A percentile compares a stretch with the other conserved stretches of the same genome.
Conservation (phyloP, 2,888 invertebrate genomes). For the Scaptomyza cyrtandrae region DNA sequence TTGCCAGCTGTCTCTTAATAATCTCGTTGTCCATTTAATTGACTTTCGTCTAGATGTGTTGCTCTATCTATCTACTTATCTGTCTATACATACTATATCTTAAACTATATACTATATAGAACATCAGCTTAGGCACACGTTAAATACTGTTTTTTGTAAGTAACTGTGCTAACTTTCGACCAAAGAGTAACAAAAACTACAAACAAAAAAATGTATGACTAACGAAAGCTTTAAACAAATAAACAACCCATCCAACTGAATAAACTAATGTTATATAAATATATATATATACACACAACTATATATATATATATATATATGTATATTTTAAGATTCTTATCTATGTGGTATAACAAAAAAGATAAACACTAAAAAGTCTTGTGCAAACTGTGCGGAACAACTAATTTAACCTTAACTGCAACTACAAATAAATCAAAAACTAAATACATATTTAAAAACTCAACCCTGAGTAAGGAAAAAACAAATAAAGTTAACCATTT, state of each 20-base stretch:
- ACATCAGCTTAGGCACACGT: not conserved
- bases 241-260: slow-evolving; percentile 69
- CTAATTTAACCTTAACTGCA: slow-evolving; percentile 42
- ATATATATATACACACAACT: slow-evolving; percentile 14
- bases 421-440: slow-evolving; percentile 24
- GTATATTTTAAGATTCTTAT: slow-evolving; percentile 56
- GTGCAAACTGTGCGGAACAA: slow-evolving; percentile 69
- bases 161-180: slow-evolving; percentile 45
- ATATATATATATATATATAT: slow-evolving; percentile 17
- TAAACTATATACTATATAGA: not conserved
- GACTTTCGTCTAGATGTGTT: slow-evolving; percentile 10
- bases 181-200: slow-evolving; percentile 35
- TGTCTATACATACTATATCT: not conserved
- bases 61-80: slow-evolving; percentile 9
- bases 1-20: slow-evolving; percentile 2
- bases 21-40: slow-evolving; percentile 15
- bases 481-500: not conserved
- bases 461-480: not conserved
- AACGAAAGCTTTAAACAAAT: slow-evolving; percentile 72
- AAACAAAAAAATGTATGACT: slow-evolving; percentile 54
- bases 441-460: slow-evolving; percentile 7
- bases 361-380: slow-evolving; percentile 54
- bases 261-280: slow-evolving; percentile 26
- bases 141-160: slow-evolving; percentile 16
- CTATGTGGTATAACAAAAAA: slow-evolving; percentile 43